A percentile compares a stretch with the other conserved stretches of the same genome.
Conservation (phyloP, 2,113 vertebrate species). For the Scolopax mira region DNA sequence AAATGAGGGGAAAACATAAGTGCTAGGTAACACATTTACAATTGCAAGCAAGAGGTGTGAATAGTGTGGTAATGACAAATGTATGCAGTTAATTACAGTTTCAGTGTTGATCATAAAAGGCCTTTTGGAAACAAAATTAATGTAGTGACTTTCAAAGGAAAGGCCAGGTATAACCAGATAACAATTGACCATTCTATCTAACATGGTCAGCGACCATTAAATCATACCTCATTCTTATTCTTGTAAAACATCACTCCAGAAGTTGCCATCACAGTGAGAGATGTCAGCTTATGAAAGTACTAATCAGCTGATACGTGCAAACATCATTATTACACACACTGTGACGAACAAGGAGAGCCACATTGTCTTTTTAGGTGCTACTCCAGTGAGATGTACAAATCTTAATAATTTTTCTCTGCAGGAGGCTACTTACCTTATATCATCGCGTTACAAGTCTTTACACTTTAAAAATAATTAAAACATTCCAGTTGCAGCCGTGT, state of each 20-base stretch:
- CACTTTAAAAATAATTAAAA: conserved; percentile 59
- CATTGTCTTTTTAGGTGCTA: background rate
- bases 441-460: background rate
- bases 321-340: background rate
- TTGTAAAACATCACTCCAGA: background rate
- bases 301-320: background rate
- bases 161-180: background rate
- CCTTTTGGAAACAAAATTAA: conserved; percentile 8
- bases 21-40: background rate
- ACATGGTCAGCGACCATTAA: background rate
- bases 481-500: background rate
- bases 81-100: background rate
- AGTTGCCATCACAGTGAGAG: conserved; percentile 10
- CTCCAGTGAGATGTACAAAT: background rate
- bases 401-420: background rate
- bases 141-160: background rate
- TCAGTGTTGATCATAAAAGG: conserved; percentile 4
- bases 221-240: background rate
- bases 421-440: background rate
- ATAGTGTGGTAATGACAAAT: conserved; percentile 8
- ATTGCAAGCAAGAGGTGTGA: conserved; percentile 14
- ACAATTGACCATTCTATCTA: background rate
- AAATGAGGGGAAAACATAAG: background rate
- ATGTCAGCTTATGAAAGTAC: background rate
- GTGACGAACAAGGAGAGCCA: background rate